Evolutionary conservation across 2,113 vertebrate genomes (phyloP), one percentile per base, ranked within the genome.

Genomic region (Nansenia antarctica): DNA sequence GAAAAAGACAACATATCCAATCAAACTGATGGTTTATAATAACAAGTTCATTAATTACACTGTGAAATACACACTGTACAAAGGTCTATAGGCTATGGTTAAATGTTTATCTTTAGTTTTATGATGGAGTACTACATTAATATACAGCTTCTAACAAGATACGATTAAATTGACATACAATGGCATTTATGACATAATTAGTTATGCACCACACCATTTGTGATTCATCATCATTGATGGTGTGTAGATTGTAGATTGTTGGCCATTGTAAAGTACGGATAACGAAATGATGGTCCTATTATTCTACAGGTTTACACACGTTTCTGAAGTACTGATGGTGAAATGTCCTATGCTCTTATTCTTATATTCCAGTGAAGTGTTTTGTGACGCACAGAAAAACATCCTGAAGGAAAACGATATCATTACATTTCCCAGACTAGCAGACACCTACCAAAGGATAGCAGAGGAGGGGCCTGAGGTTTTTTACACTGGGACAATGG

Each of bases 401-500:
- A 91, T 97, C 73, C 88, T 99, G 35, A 93, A 32, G 2, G 91
- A 95, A 85, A 96, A 96, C 0, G 95, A 99, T 27, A 91, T 67
- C 0, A 24, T 99, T 76, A 91, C 32, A 69, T 93, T 96, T 87
- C 91, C 92, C 1, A 93, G 84, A 80, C 82, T 99, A 62, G 97
- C 96, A 0, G 70, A 91, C 20, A 98, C 98, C 0, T 95, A 95
- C 0, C 82, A 95, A 86, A 94, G 69, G 3, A 93, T 99, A 87
- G 96, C 98, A 62, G 85, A 34, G 0, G 95, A 95, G 68, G 96
- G 96, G 0, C 89, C 96, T 3, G 90, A 93, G 57, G 93, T 94
- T 47, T 98, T 99, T 90, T 99, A 99, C 81, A 95, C 88, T 0
- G 97, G 97, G 32, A 93, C 92, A 8, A 92, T 99, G 86, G 95